These are phyloP conservation scores for Gallinago nigripennis DNA, from an alignment of 2,797 vertebrate genomes.

Conservation along the genomic window DNA sequence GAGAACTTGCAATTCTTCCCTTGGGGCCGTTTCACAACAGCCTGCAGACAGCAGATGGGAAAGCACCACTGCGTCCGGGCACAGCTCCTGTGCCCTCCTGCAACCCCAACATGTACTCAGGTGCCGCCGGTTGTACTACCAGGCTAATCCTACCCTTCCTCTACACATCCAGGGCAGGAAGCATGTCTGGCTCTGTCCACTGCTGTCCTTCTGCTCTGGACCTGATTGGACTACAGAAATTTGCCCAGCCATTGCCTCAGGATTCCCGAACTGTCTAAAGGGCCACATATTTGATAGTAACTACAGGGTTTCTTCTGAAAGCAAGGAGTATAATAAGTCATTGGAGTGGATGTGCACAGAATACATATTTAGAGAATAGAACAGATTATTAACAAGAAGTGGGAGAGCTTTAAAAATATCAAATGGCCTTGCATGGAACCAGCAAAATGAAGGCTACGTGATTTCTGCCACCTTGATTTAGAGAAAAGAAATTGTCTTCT, in stretches of 20 bases:
- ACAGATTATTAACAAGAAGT: neutral
- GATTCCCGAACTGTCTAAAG: neutral
- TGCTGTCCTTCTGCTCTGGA: neutral
- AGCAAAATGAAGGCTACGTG: neutral
- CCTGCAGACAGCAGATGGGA: conserved; percentile 11
- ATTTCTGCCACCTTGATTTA: neutral
- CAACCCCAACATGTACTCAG: neutral
- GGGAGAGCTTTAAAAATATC: neutral
- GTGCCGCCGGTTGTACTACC: neutral
- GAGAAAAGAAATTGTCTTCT: conserved; percentile 18
- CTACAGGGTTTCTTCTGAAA: neutral
- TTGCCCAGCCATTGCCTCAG: neutral
- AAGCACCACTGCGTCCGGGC: neutral
- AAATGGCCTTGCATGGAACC: neutral
- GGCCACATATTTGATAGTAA: neutral
- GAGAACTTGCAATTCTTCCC: neutral
- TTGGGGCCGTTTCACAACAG: neutral
- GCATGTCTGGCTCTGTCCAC: neutral
- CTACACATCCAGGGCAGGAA: accelerated
- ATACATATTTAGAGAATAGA: neutral
- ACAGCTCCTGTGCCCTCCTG: neutral
- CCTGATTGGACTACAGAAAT: neutral
- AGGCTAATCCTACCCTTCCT: neutral
- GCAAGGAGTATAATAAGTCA: neutral
- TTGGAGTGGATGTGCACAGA: neutral